Conservation (phyloP, 2,888 invertebrate genomes). For the Stegana nigrithorax region DNA sequence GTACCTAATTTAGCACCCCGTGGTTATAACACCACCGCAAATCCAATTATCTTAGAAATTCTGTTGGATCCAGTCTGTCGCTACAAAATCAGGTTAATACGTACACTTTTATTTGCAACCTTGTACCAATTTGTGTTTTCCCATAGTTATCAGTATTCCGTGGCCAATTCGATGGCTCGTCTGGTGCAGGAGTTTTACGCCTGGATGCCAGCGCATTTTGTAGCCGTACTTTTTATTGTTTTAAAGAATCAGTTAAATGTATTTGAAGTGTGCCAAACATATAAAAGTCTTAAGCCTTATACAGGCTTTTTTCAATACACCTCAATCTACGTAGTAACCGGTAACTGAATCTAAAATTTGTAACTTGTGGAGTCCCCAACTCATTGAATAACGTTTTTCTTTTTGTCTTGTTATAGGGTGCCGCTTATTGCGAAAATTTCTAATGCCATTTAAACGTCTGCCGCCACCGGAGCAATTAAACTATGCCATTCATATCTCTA, state of each 20-base stretch:
- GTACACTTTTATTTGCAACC: neutral
- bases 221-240: constrained; percentile 74
- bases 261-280: constrained; percentile 58
- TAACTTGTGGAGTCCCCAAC: too few relatives aligned
- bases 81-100: constrained; percentile 75
- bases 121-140: constrained; percentile 5
- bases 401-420: constrained; percentile 54
- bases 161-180: constrained; percentile 74
- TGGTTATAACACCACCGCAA: constrained; percentile 63
- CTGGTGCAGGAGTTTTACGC: constrained; percentile 76
- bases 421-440: constrained; percentile 50
- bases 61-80: constrained; percentile 79
- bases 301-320: constrained; percentile 73
- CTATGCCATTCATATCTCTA: constrained; percentile 47
- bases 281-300: constrained; percentile 71
- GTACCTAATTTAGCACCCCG: constrained; percentile 72
- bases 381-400: too few relatives aligned
- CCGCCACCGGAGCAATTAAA: constrained; percentile 44
- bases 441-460: constrained; percentile 39
- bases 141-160: constrained; percentile 69
- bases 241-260: constrained; percentile 71
- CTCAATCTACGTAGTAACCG: constrained; percentile 64
- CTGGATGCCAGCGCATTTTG: constrained; percentile 76
- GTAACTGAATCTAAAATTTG: constrained; percentile 39
- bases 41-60: constrained; percentile 72